phyloP scores from a whole-genome alignment of 2,888 invertebrate species.

The Actias luna region DNA sequence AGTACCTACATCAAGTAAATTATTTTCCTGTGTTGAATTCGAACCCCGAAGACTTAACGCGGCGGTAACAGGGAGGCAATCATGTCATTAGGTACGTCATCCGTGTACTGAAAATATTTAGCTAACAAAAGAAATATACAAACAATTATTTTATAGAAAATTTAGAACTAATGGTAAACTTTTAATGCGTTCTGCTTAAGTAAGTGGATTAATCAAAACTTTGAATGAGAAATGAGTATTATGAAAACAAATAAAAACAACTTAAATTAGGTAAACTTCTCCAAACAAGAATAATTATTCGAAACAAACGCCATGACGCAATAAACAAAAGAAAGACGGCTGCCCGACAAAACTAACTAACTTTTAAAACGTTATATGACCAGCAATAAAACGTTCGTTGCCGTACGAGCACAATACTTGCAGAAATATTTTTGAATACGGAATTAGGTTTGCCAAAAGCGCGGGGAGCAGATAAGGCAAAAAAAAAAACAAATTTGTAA shows the following conservation, averaged over 20 bases:
- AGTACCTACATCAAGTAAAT: too few relatives aligned
- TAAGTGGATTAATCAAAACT: neutral
- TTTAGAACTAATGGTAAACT: too few relatives aligned
- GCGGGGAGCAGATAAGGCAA: constrained; percentile 80
- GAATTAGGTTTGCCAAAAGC: constrained; percentile 81
- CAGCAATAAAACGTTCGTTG: constrained; percentile 78
- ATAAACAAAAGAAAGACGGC: constrained; percentile 49
- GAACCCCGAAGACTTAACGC: too few relatives aligned
- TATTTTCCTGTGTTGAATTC: too few relatives aligned
- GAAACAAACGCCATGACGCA: constrained; percentile 52
- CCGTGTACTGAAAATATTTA: too few relatives aligned
- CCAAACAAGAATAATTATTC: constrained; percentile 75
- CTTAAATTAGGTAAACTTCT: constrained; percentile 54
- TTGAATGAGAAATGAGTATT: neutral
- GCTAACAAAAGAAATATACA: too few relatives aligned
- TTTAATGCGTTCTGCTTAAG: neutral
- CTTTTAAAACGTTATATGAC: constrained; percentile 81
- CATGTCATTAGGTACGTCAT: too few relatives aligned
- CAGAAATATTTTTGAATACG: constrained; percentile 82
- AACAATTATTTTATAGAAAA: too few relatives aligned
- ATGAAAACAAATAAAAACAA: constrained; percentile 44
- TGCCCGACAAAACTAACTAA: constrained; percentile 71
- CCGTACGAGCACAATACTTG: constrained; percentile 80
- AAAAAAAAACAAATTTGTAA: constrained; percentile 82
- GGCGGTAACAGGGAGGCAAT: too few relatives aligned